Percentiles rank a stretch among this genome's conserved stretches.
These are phyloP conservation scores for Hydra vulgaris DNA, from an alignment of 30 jellyfish, hydroid and myxozoan species.

Conservation along the genomic window DNA sequence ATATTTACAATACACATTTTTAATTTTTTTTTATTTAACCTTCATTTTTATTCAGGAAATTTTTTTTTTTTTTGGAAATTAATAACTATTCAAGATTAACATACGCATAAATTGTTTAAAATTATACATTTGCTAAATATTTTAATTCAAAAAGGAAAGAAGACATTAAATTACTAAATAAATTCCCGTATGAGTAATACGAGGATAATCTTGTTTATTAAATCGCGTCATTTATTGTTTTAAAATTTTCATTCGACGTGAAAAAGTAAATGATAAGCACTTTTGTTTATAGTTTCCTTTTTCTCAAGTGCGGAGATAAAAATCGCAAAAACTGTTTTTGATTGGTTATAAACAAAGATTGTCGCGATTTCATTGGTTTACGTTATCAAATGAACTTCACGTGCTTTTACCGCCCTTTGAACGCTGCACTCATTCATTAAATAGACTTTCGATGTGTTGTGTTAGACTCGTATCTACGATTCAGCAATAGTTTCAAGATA, in stretches of 20 bases:
- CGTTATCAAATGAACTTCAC: slow-evolving; percentile 8
- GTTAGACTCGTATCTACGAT: slow-evolving; percentile 4
- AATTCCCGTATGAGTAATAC: background rate
- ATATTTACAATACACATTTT: too few species aligned
- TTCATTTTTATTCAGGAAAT: too few species aligned
- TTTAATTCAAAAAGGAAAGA: background rate
- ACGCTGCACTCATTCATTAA: slow-evolving; percentile 5
- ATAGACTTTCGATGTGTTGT: slow-evolving; percentile 12
- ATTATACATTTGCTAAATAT: too few species aligned
- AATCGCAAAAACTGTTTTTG: background rate
- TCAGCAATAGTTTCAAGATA: background rate
- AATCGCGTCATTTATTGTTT: background rate
- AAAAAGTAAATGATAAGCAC: background rate
- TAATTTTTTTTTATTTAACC: too few species aligned
- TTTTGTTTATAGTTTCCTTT: background rate
- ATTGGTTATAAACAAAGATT: background rate
- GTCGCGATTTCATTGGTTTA: slow-evolving; percentile 8
- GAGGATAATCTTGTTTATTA: background rate
- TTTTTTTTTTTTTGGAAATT: too few species aligned
- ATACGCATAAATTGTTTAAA: too few species aligned
- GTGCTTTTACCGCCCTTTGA: slow-evolving; percentile 42
- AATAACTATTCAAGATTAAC: too few species aligned
- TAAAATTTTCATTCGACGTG: background rate
- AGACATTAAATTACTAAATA: background rate
- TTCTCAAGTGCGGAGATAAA: background rate